These are phyloP conservation scores for Heterodera schachtii DNA, from an alignment of 1,140 invertebrate genomes.

Conservation along the genomic window DNA sequence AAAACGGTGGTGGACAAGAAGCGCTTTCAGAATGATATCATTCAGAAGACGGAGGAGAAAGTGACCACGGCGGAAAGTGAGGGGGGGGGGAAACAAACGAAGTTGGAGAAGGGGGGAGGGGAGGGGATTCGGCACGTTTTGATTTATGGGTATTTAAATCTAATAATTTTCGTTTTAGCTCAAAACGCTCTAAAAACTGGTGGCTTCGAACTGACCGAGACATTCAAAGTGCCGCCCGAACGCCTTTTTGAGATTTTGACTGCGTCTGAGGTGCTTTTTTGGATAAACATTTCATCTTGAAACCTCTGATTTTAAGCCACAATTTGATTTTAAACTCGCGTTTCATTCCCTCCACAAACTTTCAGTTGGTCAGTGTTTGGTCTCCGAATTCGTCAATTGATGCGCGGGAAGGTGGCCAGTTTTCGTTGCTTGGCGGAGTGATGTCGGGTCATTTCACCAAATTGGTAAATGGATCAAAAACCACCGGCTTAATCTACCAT, in stretches of 20 bases:
- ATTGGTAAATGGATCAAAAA: not conserved
- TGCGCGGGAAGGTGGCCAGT: conserved; percentile 79
- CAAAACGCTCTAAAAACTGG: conserved; percentile 8
- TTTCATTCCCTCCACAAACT: conserved; percentile 24
- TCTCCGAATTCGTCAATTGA: conserved; percentile 71
- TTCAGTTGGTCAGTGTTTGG: conserved; percentile 82
- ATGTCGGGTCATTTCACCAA: conserved; percentile 35
- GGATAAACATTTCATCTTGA: too few species aligned
- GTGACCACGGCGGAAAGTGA: not conserved
- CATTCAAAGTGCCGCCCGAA: conserved; percentile 60
- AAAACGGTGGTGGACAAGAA: conserved; percentile 59
- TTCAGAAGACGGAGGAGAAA: not conserved
- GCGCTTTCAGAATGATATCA: conserved; percentile 55
- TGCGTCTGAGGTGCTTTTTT: conserved; percentile 34
- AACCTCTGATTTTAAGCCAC: too few species aligned
- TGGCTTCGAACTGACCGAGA: conserved; percentile 49
- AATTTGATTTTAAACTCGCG: not conserved
- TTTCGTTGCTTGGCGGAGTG: conserved; percentile 66
- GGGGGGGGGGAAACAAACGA: not conserved
- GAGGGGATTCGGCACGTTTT: conserved; percentile 10
- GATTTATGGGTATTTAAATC: not conserved
- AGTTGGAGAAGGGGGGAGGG: not conserved
- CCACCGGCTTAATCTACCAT: too few species aligned
- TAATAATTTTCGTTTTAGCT: not conserved
- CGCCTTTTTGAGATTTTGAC: conserved; percentile 56